Evolutionary conservation across 2,888 invertebrate species (phyloP).

Genomic region (Drosophila atripex): DNA sequence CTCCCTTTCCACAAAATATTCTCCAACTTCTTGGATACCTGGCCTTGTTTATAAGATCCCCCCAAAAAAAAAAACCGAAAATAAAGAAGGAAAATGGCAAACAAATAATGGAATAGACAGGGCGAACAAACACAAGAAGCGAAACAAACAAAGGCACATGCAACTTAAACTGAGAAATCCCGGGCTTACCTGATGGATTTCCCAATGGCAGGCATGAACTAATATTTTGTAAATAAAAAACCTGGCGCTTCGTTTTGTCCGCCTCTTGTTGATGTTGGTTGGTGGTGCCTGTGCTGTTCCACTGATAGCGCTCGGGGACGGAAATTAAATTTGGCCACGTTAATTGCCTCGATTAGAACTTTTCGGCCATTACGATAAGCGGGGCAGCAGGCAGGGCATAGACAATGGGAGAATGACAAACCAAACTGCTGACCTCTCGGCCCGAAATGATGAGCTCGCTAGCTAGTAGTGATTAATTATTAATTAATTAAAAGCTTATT

Average conservation of each 20-base stretch:
- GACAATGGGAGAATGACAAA: conserved; percentile 47
- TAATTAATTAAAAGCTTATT: conserved; percentile 75
- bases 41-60: conserved; percentile 13
- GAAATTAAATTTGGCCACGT: conserved; percentile 76
- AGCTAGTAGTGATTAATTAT: conserved; percentile 64
- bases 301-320: conserved; percentile 67
- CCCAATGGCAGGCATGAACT: conserved; percentile 62
- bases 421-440: conserved; percentile 30
- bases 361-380: conserved; percentile 76
- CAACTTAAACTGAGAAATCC: conserved; percentile 38
- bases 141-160: conserved; percentile 29
- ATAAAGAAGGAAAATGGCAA: not conserved
- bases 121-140: conserved; percentile 57
- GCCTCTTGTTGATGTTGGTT: conserved; percentile 19
- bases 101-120: conserved; percentile 11
- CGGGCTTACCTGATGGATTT: conserved; percentile 74
- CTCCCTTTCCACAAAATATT: conserved; percentile 48
- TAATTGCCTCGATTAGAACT: conserved; percentile 74
- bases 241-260: conserved; percentile 20
- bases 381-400: conserved; percentile 22
- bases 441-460: conserved; percentile 26
- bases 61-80: not conserved
- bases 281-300: conserved; percentile 4
- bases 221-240: conserved; percentile 76
- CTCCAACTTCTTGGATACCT: conserved; percentile 21